phyloP scores from a whole-genome alignment of 2,113 vertebrate species.

The Salvelinus sp. region DNA sequence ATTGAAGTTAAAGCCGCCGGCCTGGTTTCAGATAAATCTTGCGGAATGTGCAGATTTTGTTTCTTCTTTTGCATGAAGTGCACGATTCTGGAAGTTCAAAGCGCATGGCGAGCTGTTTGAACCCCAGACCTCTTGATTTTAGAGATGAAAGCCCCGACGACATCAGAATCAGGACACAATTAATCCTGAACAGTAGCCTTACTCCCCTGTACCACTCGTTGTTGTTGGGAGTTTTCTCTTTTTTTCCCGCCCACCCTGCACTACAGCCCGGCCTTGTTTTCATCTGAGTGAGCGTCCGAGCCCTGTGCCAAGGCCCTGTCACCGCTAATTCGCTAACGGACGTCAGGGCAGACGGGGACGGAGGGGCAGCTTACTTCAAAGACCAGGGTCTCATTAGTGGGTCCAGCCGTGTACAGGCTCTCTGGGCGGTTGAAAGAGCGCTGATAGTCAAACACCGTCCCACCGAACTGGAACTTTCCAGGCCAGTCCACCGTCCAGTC shows the following conservation, averaged over 20 bases:
- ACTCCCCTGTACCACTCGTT: slow-evolving; percentile 2
- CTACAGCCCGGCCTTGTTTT: slow-evolving; percentile 41
- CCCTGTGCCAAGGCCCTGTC: slow-evolving; percentile 55
- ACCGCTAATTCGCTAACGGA: slow-evolving; percentile 55
- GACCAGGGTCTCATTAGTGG: slow-evolving; percentile 94
- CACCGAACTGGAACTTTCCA: slow-evolving; percentile 87
- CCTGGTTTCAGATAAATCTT: background rate
- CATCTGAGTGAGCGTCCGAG: slow-evolving; percentile 50
- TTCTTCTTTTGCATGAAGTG: background rate
- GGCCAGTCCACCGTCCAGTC: slow-evolving; percentile 97
- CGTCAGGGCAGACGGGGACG: slow-evolving; percentile 44
- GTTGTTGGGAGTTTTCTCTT: background rate
- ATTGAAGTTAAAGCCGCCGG: slow-evolving; percentile 5
- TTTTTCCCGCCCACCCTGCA: slow-evolving; percentile 25
- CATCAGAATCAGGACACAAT: slow-evolving; percentile 46
- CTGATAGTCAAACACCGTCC: slow-evolving; percentile 88
- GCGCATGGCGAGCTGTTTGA: slow-evolving; percentile 21
- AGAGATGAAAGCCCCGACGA: slow-evolving; percentile 42
- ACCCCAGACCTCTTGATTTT: slow-evolving; percentile 26
- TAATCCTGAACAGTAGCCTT: slow-evolving; percentile 48
- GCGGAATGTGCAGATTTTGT: no score
- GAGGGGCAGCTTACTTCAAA: slow-evolving; percentile 88
- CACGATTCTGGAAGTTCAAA: slow-evolving; percentile 27
- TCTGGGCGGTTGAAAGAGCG: slow-evolving; percentile 85
- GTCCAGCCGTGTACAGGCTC: slow-evolving; percentile 85